phyloP scores from a whole-genome alignment of 92 coral and sea anemone species.

The Desmophyllum pertusum region DNA sequence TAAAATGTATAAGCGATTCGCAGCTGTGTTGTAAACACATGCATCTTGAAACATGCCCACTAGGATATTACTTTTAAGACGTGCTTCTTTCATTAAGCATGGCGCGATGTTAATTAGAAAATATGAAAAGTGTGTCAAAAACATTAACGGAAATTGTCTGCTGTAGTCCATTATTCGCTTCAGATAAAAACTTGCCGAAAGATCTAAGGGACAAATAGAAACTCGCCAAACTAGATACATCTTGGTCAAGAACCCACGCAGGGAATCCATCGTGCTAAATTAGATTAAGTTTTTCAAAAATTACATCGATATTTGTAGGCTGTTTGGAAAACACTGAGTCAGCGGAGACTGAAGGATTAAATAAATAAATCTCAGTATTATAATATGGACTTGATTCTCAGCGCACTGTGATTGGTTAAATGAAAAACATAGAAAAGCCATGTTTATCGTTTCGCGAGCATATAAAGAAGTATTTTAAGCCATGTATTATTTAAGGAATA shows the following conservation, averaged over 20 bases:
- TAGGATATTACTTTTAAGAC: not conserved
- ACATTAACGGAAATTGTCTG: constrained; percentile 9
- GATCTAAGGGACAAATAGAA: not conserved
- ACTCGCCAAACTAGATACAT: not conserved
- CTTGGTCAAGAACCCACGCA: not conserved
- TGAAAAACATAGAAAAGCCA: too few relatives aligned
- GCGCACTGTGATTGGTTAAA: too few relatives aligned
- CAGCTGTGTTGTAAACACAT: not conserved
- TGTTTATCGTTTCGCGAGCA: too few relatives aligned
- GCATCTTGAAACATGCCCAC: not conserved
- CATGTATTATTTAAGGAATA: too few relatives aligned
- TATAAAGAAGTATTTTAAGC: too few relatives aligned
- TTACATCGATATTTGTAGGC: not conserved
- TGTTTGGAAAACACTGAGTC: not conserved
- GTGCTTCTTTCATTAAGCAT: not conserved
- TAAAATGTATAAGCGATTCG: not conserved
- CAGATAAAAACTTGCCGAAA: not conserved
- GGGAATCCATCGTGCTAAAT: not conserved
- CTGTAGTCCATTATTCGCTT: not conserved
- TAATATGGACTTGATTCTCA: too few relatives aligned
- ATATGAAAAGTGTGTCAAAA: not conserved
- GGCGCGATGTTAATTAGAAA: not conserved
- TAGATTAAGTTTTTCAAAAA: not conserved
- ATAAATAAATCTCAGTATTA: too few relatives aligned
- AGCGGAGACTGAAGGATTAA: not conserved